Evolutionary conservation across 2,797 vertebrate species (phyloP).

Genomic region (Intellagama lesueurii): DNA sequence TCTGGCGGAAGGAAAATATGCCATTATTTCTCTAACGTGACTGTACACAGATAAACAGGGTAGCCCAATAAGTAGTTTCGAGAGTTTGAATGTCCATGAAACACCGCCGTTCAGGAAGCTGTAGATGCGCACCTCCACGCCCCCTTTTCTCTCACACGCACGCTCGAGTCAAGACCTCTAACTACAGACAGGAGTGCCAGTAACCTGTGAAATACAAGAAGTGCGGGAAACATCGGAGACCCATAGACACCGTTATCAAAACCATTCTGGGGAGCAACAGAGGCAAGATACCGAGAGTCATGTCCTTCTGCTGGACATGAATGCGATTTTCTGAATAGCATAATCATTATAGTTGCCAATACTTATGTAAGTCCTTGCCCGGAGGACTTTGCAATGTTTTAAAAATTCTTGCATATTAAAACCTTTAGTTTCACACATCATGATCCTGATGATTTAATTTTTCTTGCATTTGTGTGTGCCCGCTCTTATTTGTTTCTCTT

Average conservation of each 20-base stretch:
- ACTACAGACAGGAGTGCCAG: conserved; percentile 48
- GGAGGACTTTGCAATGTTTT: too few relatives aligned
- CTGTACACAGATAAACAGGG: not conserved
- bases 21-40: conserved; percentile 64
- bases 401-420: too few relatives aligned
- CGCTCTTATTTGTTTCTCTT: not conserved
- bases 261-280: not conserved
- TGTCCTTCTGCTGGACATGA: conserved; percentile 77
- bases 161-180: conserved; percentile 27
- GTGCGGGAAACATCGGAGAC: not conserved
- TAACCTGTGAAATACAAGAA: conserved; percentile 62
- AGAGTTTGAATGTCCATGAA: conserved; percentile 21
- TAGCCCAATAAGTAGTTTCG: not conserved
- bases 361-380: too few relatives aligned
- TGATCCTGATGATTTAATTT: not conserved
- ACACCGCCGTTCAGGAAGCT: not conserved
- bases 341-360: too few relatives aligned
- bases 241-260: not conserved
- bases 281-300: conserved; percentile 72
- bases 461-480: not conserved
- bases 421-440: conserved; percentile 60
- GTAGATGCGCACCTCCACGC: not conserved
- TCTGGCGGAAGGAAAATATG: conserved; percentile 58
- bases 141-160: not conserved
- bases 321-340: too few relatives aligned